Evolutionary conservation across 2,888 invertebrate genomes (phyloP).

Genomic region (Brachyptera risi): DNA sequence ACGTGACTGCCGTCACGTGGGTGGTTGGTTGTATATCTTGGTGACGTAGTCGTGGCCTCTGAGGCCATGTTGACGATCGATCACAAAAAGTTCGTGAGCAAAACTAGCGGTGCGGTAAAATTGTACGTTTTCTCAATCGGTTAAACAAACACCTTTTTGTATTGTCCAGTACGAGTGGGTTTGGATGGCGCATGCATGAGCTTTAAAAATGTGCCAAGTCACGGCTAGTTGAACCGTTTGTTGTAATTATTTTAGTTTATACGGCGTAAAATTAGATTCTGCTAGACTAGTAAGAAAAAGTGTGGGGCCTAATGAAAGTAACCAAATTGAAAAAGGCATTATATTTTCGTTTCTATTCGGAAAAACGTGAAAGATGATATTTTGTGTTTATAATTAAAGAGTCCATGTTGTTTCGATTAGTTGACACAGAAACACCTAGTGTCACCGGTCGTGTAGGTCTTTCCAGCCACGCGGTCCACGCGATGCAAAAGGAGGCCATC

Average conservation of each 20-base stretch:
- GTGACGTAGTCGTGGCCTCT: not conserved
- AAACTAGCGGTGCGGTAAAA: not conserved
- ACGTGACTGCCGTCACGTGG: not conserved
- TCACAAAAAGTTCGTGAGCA: not conserved
- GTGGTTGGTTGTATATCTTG: not conserved
- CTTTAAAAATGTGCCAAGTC: conserved; percentile 1
- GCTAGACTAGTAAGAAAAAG: no score
- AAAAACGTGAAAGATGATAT: not conserved
- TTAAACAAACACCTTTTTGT: conserved; percentile 5
- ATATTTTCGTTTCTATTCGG: not conserved
- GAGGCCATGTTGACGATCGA: not conserved
- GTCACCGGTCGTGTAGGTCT: not conserved
- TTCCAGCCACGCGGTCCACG: no score
- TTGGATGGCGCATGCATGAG: no score
- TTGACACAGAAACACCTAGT: not conserved
- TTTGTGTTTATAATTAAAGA: not conserved
- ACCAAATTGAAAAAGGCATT: not conserved
- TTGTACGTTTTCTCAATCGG: conserved; percentile 8
- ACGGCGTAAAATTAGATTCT: conserved; percentile 12
- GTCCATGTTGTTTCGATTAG: not conserved
- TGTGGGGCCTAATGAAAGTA: not conserved
- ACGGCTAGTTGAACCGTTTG: not conserved
- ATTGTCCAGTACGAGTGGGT: not conserved
- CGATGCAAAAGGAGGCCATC: not conserved
- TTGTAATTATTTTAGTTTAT: not conserved